Evolutionary conservation across 1,140 invertebrate genomes (phyloP).

Genomic region (Ceratosolen solmsi): DNA sequence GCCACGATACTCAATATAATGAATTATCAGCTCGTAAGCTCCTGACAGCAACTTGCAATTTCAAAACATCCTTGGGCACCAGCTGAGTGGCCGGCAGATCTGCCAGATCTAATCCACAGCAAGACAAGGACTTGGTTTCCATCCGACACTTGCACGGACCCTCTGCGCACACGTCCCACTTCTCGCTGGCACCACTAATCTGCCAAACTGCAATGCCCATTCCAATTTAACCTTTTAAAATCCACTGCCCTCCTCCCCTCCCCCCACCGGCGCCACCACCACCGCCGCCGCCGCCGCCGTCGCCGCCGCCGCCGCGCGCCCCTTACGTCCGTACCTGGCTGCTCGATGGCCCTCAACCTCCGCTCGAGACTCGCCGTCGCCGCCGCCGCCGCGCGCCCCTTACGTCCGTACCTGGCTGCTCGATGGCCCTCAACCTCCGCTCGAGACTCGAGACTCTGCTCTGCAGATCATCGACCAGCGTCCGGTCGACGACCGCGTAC

Average conservation of each 20-base stretch:
- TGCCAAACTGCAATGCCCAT: constrained; percentile 77
- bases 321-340: too few relatives aligned
- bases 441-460: constrained; percentile 74
- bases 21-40: too few relatives aligned
- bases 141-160: constrained; percentile 81
- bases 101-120: constrained; percentile 80
- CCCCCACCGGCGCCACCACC: too few relatives aligned
- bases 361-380: too few relatives aligned
- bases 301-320: too few relatives aligned
- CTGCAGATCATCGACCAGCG: constrained; percentile 60
- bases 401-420: constrained; percentile 83
- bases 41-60: constrained; percentile 76
- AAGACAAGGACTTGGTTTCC: constrained; percentile 79
- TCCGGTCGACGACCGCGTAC: not conserved
- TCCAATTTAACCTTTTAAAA: not conserved
- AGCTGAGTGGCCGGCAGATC: constrained; percentile 79
- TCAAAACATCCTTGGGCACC: constrained; percentile 80
- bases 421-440: constrained; percentile 80
- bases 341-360: constrained; percentile 86
- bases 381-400: too few relatives aligned
- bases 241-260: not conserved
- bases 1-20: too few relatives aligned
- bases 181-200: constrained; percentile 75
- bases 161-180: constrained; percentile 82
- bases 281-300: too few relatives aligned